Evolutionary conservation across 2,888 invertebrate species (phyloP).

Genomic region (Criorhina ranunculi): DNA sequence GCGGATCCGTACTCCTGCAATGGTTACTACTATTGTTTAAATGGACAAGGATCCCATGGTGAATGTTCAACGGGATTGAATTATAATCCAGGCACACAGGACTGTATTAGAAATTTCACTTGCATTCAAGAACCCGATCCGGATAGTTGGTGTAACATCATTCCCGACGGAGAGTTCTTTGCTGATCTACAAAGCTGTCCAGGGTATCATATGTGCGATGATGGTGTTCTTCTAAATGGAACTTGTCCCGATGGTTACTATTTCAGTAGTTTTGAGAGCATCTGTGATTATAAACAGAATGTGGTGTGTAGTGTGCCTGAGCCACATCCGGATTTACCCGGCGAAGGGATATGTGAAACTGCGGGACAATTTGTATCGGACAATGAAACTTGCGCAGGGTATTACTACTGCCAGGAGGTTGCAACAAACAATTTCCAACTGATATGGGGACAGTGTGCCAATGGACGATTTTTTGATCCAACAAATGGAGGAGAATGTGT

Average conservation of each 20-base stretch:
- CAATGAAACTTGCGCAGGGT: conserved; percentile 80
- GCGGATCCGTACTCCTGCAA: conserved; percentile 81
- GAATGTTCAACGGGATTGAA: conserved; percentile 79
- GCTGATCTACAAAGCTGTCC: conserved; percentile 78
- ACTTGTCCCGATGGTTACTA: conserved; percentile 80
- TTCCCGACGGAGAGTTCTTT: conserved; percentile 81
- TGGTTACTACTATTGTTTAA: conserved; percentile 81
- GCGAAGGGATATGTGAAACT: conserved; percentile 75
- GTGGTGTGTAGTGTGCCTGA: conserved; percentile 76
- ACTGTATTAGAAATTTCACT: conserved; percentile 78
- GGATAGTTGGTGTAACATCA: conserved; percentile 80
- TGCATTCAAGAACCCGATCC: conserved; percentile 79
- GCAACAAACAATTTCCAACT: conserved; percentile 54
- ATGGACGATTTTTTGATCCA: conserved; percentile 79
- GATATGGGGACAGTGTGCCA: conserved; percentile 78
- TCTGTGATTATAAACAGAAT: conserved; percentile 79
- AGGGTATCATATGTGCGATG: conserved; percentile 80
- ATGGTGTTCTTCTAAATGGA: conserved; percentile 76
- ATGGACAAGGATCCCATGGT: conserved; percentile 79
- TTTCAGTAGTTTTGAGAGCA: conserved; percentile 78
- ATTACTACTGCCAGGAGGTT: conserved; percentile 79
- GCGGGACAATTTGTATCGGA: conserved; percentile 80
- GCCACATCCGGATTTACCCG: conserved; percentile 56
- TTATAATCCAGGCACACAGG: conserved; percentile 78
- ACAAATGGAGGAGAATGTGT: conserved; percentile 80